These are phyloP conservation scores for Atta texana DNA, from an alignment of 1,140 invertebrate species.

Conservation along the genomic window DNA sequence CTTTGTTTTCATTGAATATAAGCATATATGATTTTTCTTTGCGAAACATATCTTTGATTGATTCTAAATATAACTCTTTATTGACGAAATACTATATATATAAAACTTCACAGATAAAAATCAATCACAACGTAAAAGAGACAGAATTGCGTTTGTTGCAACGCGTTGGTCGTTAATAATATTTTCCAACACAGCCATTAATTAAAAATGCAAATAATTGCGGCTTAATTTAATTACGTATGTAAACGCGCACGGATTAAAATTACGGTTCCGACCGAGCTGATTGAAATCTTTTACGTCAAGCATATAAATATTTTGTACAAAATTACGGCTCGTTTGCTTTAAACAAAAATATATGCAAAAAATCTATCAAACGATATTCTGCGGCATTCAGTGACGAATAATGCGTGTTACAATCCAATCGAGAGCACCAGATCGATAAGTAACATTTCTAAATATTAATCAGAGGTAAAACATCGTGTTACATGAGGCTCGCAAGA, in stretches of 20 bases:
- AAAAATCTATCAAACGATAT: slow-evolving; percentile 32
- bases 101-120: slow-evolving; percentile 1
- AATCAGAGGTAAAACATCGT: slow-evolving; percentile 14
- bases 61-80: slow-evolving; percentile 4
- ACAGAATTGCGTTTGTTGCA: slow-evolving; percentile 41
- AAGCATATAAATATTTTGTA: slow-evolving; percentile 50
- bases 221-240: slow-evolving; percentile 58
- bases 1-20: neutral
- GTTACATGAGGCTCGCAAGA: slow-evolving; percentile 51
- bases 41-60: neutral
- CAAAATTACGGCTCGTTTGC: slow-evolving; percentile 36
- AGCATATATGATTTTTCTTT: neutral
- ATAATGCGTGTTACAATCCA: neutral
- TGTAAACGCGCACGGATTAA: slow-evolving; percentile 53
- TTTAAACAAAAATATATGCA: slow-evolving; percentile 47
- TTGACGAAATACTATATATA: slow-evolving; percentile 6
- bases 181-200: slow-evolving; percentile 48
- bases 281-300: slow-evolving; percentile 59
- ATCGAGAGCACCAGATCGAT: neutral
- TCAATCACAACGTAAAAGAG: slow-evolving; percentile 27
- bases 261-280: slow-evolving; percentile 48
- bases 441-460: slow-evolving; percentile 21
- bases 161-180: slow-evolving; percentile 47
- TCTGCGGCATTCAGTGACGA: neutral
- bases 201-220: slow-evolving; percentile 64